Evolutionary conservation across 2,888 invertebrate genomes (phyloP).

Genomic region (Epistrophe eligans): DNA sequence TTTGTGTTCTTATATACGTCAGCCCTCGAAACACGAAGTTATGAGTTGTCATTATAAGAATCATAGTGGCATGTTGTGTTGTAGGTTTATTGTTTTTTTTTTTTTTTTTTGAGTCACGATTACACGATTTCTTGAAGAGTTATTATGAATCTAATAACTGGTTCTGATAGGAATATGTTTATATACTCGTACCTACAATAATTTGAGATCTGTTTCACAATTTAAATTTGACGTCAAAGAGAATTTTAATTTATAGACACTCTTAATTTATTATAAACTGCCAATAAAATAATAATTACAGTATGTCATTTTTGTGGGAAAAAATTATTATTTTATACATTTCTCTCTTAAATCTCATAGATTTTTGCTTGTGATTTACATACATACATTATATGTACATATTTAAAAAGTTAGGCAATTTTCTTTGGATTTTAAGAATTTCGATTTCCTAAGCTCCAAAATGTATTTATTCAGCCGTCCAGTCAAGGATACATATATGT

Average conservation of each 20-base stretch:
- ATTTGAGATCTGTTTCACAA: conserved; percentile 1
- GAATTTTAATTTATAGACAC: background rate
- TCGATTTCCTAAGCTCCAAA: too few relatives aligned
- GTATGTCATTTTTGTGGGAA: background rate
- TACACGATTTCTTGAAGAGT: conserved; percentile 21
- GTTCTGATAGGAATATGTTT: background rate
- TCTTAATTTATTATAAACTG: conserved; percentile 12
- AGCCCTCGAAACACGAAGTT: background rate
- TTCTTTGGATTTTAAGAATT: too few relatives aligned
- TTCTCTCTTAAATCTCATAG: too few relatives aligned
- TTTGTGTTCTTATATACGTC: background rate
- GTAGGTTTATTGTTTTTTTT: too few relatives aligned
- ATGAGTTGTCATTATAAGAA: background rate
- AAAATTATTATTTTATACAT: too few relatives aligned
- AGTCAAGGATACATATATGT: too few relatives aligned
- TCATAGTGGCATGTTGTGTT: background rate
- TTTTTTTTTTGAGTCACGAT: conserved; percentile 24
- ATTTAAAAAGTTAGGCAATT: too few relatives aligned
- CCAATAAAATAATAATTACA: conserved; percentile 12
- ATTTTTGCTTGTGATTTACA: too few relatives aligned
- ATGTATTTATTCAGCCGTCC: too few relatives aligned
- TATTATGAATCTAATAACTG: conserved; percentile 24
- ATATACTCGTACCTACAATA: background rate
- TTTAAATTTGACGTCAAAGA: conserved; percentile 14
- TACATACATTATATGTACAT: too few relatives aligned